Evolutionary conservation across 2,797 vertebrate species (phyloP).

Genomic region (Huso huso): DNA sequence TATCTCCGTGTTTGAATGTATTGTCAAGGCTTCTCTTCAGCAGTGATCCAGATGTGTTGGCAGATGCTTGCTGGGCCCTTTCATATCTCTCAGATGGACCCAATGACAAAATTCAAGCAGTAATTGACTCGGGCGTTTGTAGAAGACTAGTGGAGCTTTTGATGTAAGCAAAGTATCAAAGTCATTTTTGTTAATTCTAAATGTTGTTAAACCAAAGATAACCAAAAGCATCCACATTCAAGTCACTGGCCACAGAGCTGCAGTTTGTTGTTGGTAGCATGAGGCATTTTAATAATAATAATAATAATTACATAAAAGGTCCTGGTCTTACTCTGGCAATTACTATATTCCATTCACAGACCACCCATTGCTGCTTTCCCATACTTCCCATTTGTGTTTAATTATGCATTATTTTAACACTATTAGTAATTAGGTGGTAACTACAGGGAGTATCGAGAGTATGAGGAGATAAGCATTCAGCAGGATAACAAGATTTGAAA

Average conservation of each 20-base stretch:
- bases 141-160: conserved; percentile 81
- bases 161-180: conserved; percentile 60
- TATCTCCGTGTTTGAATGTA: conserved; percentile 80
- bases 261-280: too few species aligned
- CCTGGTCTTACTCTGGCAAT: too few species aligned
- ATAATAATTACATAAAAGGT: too few species aligned
- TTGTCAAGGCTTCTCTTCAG: conserved; percentile 79
- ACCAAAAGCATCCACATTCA: too few species aligned
- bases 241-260: too few species aligned
- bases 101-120: conserved; percentile 86
- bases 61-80: conserved; percentile 85
- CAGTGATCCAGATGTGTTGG: conserved; percentile 80
- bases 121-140: conserved; percentile 85
- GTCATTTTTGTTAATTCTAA: background rate
- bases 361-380: too few species aligned
- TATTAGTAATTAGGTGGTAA: background rate
- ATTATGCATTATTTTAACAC: too few species aligned
- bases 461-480: background rate
- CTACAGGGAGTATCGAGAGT: background rate
- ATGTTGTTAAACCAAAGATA: background rate
- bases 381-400: too few species aligned
- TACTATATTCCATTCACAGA: too few species aligned
- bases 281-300: too few species aligned
- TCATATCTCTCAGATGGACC: conserved; percentile 85
- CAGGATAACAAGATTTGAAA: too few species aligned